phyloP scores from a whole-genome alignment of 2,797 vertebrate species.

The Sebastiscus albofasciatus region DNA sequence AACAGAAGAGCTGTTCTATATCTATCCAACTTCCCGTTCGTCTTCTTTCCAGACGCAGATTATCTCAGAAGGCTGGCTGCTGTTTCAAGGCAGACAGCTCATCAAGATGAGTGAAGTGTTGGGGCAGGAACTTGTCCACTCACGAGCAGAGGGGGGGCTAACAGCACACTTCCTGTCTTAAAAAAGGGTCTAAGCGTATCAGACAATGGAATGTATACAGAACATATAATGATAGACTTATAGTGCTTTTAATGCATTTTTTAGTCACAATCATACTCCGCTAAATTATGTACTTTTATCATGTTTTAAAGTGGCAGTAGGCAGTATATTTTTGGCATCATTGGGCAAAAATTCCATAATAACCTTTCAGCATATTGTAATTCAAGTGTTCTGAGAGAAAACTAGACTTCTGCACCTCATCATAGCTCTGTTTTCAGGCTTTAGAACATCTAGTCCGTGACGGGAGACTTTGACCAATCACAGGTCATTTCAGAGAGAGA shows the following conservation, averaged over 20 bases:
- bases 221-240: not conserved
- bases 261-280: not conserved
- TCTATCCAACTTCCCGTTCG: not conserved
- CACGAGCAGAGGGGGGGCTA: not conserved
- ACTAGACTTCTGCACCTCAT: accelerated
- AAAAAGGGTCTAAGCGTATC: not conserved
- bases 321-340: no score
- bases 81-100: constrained; percentile 54
- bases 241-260: not conserved
- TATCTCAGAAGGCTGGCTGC: constrained; percentile 28
- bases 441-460: no score
- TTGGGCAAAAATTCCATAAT: no score
- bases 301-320: not conserved
- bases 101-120: constrained; percentile 49
- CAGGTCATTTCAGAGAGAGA: no score
- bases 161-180: constrained; percentile 14
- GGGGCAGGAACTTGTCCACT: constrained; percentile 29
- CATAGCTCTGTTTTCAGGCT: no score
- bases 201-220: not conserved
- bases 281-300: not conserved
- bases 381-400: no score
- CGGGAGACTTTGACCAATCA: no score
- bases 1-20: not conserved
- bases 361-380: no score
- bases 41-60: constrained; percentile 18